A percentile compares a stretch with the other conserved stretches of the same genome.
phyloP scores from a whole-genome alignment of 2,797 vertebrate species.

The Sebastes paucispinis region DNA sequence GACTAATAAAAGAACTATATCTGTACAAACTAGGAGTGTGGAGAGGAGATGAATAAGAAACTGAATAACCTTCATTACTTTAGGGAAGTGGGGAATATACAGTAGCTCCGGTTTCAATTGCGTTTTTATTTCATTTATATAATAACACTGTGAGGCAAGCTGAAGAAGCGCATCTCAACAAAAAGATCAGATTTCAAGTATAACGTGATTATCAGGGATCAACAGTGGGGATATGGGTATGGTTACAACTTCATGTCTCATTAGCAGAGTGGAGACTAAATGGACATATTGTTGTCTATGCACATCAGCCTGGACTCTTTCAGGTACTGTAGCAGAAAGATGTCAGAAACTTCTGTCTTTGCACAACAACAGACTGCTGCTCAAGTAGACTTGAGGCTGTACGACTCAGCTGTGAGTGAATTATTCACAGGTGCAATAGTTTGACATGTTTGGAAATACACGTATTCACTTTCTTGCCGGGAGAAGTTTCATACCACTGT shows the following conservation, averaged over 20 bases:
- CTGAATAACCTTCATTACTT: conserved; percentile 10
- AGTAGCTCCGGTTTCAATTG: conserved; percentile 1
- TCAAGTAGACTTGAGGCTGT: not conserved
- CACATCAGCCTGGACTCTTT: not conserved
- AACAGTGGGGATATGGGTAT: not conserved
- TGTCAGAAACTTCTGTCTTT: not conserved
- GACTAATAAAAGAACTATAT: conserved; percentile 21
- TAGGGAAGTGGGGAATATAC: conserved; percentile 20
- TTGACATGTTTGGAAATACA: not conserved
- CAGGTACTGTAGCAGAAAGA: not conserved
- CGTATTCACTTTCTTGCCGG: not conserved
- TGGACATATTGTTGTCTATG: not conserved
- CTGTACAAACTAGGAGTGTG: not conserved
- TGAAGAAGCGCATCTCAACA: not conserved
- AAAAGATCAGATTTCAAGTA: not conserved
- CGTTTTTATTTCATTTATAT: conserved; percentile 8
- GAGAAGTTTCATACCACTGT: not conserved
- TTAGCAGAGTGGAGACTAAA: not conserved
- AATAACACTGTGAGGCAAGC: not conserved
- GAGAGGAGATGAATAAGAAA: conserved; percentile 2
- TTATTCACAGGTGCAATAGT: not conserved
- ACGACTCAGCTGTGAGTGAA: not conserved
- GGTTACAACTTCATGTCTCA: not conserved
- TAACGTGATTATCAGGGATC: not conserved
- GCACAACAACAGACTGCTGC: not conserved